Base-by-base conservation (phyloP, 2,888 invertebrate species). In the Norana najaformis region DNA sequence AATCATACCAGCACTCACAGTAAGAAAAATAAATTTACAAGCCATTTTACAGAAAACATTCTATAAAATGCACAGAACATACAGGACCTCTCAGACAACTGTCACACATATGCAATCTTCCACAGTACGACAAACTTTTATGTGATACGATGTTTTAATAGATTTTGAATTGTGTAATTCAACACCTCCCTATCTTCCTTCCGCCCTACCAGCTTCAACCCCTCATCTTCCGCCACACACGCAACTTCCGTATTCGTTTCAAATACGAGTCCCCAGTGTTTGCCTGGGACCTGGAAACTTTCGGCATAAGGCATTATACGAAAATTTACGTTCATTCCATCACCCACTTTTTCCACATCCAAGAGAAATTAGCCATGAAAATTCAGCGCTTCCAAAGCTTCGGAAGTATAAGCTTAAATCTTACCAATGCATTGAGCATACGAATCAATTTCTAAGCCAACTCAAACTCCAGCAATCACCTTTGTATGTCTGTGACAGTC, bases 401-500 rank as follows among this genome's bases (percentile, higher is more conserved):
- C 23, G 47, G n/a, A n/a, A n/a, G n/a, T n/a, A n/a, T 47, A 23
- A 2, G 47, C 11, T 47, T n/a, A 69, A 0, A 69, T 8, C 16
- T n/a, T 11, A 4, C 47, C 69, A 30, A 69, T 69, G 30, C n/a
- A 69, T n/a, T 69, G 30, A n/a, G 6, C 69, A 69, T 69, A n/a
- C n/a, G 8, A 69, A 69, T 69, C 30, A 69, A 69, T 69, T 69
- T 69, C n/a, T n/a, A 30, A n/a, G 30, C 30, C 30, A 69, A 69
- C n/a, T 69, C 69, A 11, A 69, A 69, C 69, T 69, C 69, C 69
- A 13, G 30, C 69, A n/a, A 69, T 69, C n/a, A 69, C 69, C 69
- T 69, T 69, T 23, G 47, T 69, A 69, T 69, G 69, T n/a, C 69
- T n/a, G 69, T 69, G 69, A 69, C 69, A 69, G 69, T n/a, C 69